Conservation (phyloP, 2,797 vertebrate genomes). For the Manis crassicaudata region DNA sequence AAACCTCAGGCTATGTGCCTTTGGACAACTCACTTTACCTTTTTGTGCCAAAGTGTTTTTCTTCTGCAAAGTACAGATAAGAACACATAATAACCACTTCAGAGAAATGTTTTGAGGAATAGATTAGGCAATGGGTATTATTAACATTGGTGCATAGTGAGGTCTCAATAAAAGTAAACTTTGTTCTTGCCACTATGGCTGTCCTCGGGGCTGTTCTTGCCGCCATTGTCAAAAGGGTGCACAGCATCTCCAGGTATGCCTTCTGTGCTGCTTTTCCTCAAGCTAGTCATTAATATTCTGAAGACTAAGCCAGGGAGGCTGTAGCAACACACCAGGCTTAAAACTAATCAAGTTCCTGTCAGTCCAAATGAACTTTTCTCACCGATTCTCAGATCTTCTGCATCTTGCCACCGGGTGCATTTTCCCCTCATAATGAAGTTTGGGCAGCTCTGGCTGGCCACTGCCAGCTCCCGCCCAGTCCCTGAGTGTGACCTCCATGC, state of each 20-base stretch:
- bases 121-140: not conserved
- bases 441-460: constrained; percentile 8
- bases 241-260: not conserved
- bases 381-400: constrained; percentile 76
- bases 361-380: constrained; percentile 78
- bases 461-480: constrained; percentile 63
- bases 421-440: constrained; percentile 72
- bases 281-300: constrained; percentile 70
- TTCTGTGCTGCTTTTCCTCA: not conserved
- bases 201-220: not conserved
- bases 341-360: constrained; percentile 69
- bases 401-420: constrained; percentile 55
- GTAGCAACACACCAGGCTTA: constrained; percentile 52
- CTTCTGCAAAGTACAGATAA: not conserved
- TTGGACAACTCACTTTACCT: not conserved
- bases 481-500: constrained; percentile 52
- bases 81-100: not conserved
- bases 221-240: not conserved
- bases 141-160: not conserved
- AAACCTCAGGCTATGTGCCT: not conserved
- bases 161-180: not conserved
- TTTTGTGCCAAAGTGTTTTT: not conserved
- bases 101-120: not conserved
- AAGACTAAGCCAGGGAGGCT: constrained; percentile 28
- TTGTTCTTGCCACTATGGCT: fast-evolving